These are phyloP conservation scores for Leptoteleia sp. DNA, from an alignment of 1,140 invertebrate species.

Conservation along the genomic window DNA sequence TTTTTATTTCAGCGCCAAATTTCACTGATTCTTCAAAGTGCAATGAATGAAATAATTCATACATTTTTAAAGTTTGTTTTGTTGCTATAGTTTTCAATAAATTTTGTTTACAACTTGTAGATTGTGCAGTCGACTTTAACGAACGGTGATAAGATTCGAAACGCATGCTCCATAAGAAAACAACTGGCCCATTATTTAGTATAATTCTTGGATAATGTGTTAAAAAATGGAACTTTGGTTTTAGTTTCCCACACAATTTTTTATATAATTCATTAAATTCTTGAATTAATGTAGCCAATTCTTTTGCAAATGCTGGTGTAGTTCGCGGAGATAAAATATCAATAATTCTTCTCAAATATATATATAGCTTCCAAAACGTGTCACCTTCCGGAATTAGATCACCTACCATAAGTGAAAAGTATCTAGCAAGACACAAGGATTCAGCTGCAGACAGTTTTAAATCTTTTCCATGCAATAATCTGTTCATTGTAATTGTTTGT, in stretches of 20 bases:
- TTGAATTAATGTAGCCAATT: background rate
- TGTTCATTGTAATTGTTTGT: background rate
- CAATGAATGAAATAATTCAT: background rate
- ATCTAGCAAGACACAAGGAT: background rate
- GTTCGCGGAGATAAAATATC: too few species aligned
- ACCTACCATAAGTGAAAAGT: background rate
- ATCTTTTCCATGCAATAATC: background rate
- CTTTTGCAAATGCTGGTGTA: too few species aligned
- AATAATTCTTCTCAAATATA: too few species aligned
- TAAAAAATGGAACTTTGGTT: constrained; percentile 19
- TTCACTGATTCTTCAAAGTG: background rate
- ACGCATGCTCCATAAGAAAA: constrained; percentile 4
- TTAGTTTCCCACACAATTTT: constrained; percentile 1
- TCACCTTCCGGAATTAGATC: constrained; percentile 4
- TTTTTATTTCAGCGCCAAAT: background rate
- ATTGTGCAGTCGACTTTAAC: background rate
- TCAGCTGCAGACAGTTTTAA: constrained; percentile 4
- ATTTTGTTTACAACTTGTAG: constrained; percentile 9
- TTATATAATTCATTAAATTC: constrained; percentile 2
- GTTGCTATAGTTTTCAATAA: constrained; percentile 1
- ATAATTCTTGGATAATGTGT: constrained; percentile 13
- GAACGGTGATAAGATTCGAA: constrained; percentile 5
- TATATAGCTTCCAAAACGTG: background rate
- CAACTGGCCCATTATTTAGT: background rate
- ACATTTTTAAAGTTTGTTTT: constrained; percentile 7